phyloP scores from a whole-genome alignment of 1,140 invertebrate species.

The Meloidogyne hapla region DNA sequence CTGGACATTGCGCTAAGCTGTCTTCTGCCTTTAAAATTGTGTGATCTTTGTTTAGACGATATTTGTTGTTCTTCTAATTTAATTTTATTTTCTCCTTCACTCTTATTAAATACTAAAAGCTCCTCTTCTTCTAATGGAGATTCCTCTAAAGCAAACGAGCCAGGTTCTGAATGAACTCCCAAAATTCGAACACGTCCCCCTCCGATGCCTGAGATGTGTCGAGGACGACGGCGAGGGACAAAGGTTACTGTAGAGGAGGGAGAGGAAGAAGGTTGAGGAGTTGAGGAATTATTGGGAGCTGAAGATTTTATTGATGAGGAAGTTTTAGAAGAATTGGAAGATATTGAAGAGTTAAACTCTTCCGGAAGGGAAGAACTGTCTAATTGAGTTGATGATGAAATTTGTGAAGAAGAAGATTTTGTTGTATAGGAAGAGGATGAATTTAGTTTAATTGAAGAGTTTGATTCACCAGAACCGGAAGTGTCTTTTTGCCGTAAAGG shows the following conservation, averaged over 20 bases:
- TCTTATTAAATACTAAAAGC: neutral
- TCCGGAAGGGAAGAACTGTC: neutral
- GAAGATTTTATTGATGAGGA: neutral
- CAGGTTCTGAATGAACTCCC: conserved; percentile 19
- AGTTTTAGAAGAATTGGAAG: neutral
- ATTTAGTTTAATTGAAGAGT: neutral
- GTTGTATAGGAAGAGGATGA: neutral
- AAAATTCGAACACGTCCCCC: conserved; percentile 15
- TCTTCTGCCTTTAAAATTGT: conserved; percentile 8
- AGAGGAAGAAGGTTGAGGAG: neutral
- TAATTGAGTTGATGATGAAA: neutral
- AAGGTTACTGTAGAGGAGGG: neutral
- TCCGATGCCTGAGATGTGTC: neutral
- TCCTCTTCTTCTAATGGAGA: neutral
- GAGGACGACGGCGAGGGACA: neutral
- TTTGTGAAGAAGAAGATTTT: neutral
- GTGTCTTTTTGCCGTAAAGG: neutral
- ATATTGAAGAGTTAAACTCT: neutral
- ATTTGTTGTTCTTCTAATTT: neutral
- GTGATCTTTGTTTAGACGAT: neutral
- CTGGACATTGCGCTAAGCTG: conserved; percentile 26
- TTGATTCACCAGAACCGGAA: neutral
- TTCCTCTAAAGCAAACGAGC: conserved; percentile 4
- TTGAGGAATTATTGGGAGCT: neutral
- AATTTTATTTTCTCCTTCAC: neutral